phyloP scores from a whole-genome alignment of 2,888 invertebrate genomes.

The Cactoblastis cactorum region DNA sequence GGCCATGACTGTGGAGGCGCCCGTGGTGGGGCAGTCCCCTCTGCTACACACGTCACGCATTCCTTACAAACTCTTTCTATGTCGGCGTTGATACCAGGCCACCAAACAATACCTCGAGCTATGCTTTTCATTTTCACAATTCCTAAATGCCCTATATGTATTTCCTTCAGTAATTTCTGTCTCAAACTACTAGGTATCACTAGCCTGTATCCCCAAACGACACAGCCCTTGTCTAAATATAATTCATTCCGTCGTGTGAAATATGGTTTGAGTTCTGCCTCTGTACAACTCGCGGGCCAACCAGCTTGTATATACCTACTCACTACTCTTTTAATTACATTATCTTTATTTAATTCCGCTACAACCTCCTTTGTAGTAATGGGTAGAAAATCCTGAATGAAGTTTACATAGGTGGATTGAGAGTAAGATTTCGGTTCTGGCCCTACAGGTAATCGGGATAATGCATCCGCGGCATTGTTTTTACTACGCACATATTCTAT shows the following conservation, averaged over 20 bases:
- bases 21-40: slow-evolving; percentile 16
- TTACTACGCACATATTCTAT: neutral
- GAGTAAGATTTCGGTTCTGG: neutral
- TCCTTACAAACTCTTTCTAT: slow-evolving; percentile 16
- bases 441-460: slow-evolving; percentile 3
- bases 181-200: slow-evolving; percentile 14
- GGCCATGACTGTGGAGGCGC: slow-evolving; percentile 24
- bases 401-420: neutral
- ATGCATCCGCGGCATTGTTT: slow-evolving; percentile 1
- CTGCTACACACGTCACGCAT: slow-evolving; percentile 19
- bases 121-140: slow-evolving; percentile 25
- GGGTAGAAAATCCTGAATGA: neutral
- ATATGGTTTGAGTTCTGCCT: neutral
- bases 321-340: neutral
- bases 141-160: slow-evolving; percentile 22
- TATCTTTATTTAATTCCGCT: neutral
- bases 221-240: slow-evolving; percentile 18
- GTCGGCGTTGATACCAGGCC: slow-evolving; percentile 22
- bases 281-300: neutral
- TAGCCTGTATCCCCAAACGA: slow-evolving; percentile 19
- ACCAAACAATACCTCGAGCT: slow-evolving; percentile 25
- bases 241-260: slow-evolving; percentile 12
- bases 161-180: slow-evolving; percentile 16
- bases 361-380: neutral
- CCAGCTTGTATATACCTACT: neutral